Conservation (phyloP, 2,797 vertebrate species). For the Rhabdomys pumilio region DNA sequence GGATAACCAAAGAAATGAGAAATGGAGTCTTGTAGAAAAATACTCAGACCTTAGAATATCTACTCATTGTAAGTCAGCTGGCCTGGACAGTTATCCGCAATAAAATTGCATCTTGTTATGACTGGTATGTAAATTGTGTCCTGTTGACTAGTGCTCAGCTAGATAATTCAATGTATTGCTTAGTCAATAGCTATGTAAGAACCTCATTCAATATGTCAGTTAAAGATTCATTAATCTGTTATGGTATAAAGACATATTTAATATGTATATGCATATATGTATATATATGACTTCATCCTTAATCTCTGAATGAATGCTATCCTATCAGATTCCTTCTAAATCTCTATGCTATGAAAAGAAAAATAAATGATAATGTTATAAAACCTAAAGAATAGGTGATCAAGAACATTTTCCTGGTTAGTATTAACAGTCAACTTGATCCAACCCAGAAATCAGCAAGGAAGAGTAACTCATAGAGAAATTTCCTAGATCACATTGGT, state of each 20-base stretch:
- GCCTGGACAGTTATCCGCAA: neutral
- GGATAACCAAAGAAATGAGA: neutral
- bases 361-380: neutral
- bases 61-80: neutral
- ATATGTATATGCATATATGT: neutral
- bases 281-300: neutral
- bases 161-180: neutral
- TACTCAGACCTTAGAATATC: neutral
- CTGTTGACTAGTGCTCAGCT: neutral
- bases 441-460: neutral
- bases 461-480: neutral
- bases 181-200: neutral
- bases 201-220: neutral
- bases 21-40: neutral
- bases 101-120: neutral
- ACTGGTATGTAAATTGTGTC: neutral
- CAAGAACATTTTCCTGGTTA: neutral
- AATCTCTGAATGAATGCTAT: neutral
- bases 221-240: neutral
- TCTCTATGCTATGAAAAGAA: neutral
- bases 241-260: neutral
- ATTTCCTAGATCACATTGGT: neutral
- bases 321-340: neutral
- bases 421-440: neutral
- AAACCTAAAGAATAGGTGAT: neutral